Conservation (phyloP, 2,797 vertebrate genomes). For the Sciaenops ocellatus region DNA sequence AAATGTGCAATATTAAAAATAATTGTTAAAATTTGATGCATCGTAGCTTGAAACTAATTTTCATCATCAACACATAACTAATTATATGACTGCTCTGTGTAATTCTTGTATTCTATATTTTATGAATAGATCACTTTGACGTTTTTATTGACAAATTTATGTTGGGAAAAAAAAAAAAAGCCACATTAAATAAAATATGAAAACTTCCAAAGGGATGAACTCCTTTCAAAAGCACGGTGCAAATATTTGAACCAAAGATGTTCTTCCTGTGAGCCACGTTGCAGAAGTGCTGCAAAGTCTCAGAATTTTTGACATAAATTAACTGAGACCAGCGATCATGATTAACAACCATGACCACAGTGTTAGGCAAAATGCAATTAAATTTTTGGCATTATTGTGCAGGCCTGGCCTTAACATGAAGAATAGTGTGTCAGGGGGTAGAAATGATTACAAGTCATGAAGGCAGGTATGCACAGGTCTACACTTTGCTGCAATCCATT, state of each 20-base stretch:
- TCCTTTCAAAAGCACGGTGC: neutral
- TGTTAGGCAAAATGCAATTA: constrained; percentile 43
- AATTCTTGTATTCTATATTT: neutral
- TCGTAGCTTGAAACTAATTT: neutral
- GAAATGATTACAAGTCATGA: constrained; percentile 53
- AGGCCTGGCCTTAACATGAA: constrained; percentile 48
- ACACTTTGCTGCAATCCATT: constrained; percentile 50
- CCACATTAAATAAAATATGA: neutral
- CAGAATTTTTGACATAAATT: constrained; percentile 20
- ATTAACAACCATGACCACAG: constrained; percentile 40
- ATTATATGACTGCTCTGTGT: no score
- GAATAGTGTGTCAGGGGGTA: constrained; percentile 52
- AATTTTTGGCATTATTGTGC: constrained; percentile 49
- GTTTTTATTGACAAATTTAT: neutral
- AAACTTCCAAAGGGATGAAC: neutral
- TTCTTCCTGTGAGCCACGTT: neutral
- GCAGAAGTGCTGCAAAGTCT: constrained; percentile 11
- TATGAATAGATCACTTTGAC: neutral
- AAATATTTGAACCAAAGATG: neutral
- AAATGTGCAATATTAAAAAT: neutral
- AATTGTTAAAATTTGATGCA: neutral
- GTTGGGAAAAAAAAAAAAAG: neutral
- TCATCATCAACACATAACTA: no score
- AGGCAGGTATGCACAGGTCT: constrained; percentile 48
- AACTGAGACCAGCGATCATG: constrained; percentile 32